phyloP scores from a whole-genome alignment of 2,113 vertebrate genomes.

The Cottus gobio region DNA sequence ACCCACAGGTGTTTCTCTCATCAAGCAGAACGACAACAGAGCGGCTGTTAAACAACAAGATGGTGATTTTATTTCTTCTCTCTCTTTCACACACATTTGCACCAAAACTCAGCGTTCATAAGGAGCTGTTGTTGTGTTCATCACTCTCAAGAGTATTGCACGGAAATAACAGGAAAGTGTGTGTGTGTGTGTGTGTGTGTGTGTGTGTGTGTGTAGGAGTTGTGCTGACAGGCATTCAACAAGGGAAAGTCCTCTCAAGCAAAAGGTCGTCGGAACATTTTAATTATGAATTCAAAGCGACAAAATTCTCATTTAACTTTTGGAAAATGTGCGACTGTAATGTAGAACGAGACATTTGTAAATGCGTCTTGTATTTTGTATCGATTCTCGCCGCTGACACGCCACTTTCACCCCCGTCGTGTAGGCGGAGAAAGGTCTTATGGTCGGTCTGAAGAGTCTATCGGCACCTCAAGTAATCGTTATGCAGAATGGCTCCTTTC shows the following conservation, averaged over 20 bases:
- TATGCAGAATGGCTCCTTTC: background rate
- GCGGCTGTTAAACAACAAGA: background rate
- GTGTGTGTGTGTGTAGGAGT: conserved; percentile 24
- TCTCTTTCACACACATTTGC: background rate
- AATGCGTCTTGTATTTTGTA: too few species aligned
- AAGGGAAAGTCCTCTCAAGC: conserved; percentile 38
- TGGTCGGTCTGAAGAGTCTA: too few species aligned
- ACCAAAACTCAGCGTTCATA: background rate
- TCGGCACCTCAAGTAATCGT: background rate
- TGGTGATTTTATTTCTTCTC: conserved; percentile 23
- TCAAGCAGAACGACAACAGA: conserved; percentile 11
- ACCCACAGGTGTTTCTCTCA: background rate
- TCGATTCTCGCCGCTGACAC: background rate
- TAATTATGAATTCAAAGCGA: too few species aligned
- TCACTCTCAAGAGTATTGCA: conserved; percentile 39
- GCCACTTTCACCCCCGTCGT: too few species aligned
- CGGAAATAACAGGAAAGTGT: conserved; percentile 64
- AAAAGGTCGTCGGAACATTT: background rate
- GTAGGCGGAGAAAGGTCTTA: background rate
- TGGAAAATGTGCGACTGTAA: background rate
- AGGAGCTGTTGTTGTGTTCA: conserved; percentile 3
- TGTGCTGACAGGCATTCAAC: background rate
- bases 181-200: conserved; percentile 9
- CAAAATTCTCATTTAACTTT: background rate
- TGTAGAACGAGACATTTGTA: background rate